Base-by-base conservation (phyloP, 2,797 vertebrate species). In the Pangasius mekongensis region DNA sequence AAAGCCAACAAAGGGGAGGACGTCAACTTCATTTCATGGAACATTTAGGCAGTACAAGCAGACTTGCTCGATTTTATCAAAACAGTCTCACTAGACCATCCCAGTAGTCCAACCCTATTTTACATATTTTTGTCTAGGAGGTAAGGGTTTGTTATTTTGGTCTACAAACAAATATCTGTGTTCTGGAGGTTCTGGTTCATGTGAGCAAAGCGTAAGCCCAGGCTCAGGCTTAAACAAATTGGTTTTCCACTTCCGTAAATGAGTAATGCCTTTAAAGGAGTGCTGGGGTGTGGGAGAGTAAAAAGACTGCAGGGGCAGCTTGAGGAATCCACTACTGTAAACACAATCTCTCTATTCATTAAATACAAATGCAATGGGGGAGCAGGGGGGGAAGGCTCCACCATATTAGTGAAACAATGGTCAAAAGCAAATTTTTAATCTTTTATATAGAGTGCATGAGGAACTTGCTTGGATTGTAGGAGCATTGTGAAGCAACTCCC, bases 271-370 rank as follows among this genome's bases (percentile, higher is more conserved):
- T 91, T 91, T 91, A 90, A 90, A 91, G 92, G 91, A 90, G 80
- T 78, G 47, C 86, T 88, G 86, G 73, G 87, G 89, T 89, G 89
- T 87, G 82, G 69, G 77, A 82, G 71, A 83, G 56, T 86, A 56
- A 86, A 92, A 86, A 74, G 18, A 58, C 77, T 85, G 83, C 71
- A 88, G 76, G 85, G 64, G 86, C 86, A 43, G 81, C 88, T 76
- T 88, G 82, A 90, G 86, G 82, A 92, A 89, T 87, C 80, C 39
- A 43, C 74, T 86, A 73, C 88, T 91, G 87, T 77, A 89, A 86
- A 89, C 89, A 89, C 71, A 91, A 91, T 93, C 66, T 82, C 52
- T 30, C 89, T 88, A 91, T 86, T 93, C 89, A 92, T 77, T 91
- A 86, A 56, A 71, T 36, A 86, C 93, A 91, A 91, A 88, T 88